phyloP scores from a whole-genome alignment of 2,797 vertebrate species.

The Anguilla anguilla region DNA sequence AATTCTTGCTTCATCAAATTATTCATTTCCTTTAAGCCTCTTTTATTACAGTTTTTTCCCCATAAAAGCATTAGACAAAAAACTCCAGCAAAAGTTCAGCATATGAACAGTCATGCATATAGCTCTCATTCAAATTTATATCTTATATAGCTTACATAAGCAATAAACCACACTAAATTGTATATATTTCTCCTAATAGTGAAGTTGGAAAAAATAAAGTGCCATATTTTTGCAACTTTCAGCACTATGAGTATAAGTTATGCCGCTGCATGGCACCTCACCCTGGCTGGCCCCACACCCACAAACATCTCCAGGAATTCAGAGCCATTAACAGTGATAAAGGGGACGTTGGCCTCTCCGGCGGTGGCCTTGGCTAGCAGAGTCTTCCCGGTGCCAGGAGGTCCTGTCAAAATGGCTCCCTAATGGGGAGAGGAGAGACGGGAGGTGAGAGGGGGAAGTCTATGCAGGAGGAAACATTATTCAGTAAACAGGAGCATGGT shows the following conservation, averaged over 20 bases:
- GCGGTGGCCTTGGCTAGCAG: conserved; percentile 96
- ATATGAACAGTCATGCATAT: too few relatives aligned
- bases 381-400: conserved; percentile 95
- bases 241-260: background rate
- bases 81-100: too few relatives aligned
- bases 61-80: too few relatives aligned
- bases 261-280: conserved; percentile 61
- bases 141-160: too few relatives aligned
- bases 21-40: background rate
- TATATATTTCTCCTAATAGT: too few relatives aligned
- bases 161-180: too few relatives aligned
- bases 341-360: conserved; percentile 93
- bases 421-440: conserved; percentile 55
- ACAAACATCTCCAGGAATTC: conserved; percentile 99
- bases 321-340: conserved; percentile 95
- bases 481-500: background rate
- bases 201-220: too few relatives aligned
- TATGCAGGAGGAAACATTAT: background rate
- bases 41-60: too few relatives aligned
- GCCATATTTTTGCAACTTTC: too few relatives aligned
- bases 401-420: conserved; percentile 96
- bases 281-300: conserved; percentile 93
- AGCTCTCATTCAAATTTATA: too few relatives aligned
- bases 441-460: background rate
- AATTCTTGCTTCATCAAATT: too few relatives aligned